Percentiles rank a stretch among this genome's conserved stretches.
phyloP scores from a whole-genome alignment of 2,797 vertebrate species.

The Chaenodraco wilsoni region DNA sequence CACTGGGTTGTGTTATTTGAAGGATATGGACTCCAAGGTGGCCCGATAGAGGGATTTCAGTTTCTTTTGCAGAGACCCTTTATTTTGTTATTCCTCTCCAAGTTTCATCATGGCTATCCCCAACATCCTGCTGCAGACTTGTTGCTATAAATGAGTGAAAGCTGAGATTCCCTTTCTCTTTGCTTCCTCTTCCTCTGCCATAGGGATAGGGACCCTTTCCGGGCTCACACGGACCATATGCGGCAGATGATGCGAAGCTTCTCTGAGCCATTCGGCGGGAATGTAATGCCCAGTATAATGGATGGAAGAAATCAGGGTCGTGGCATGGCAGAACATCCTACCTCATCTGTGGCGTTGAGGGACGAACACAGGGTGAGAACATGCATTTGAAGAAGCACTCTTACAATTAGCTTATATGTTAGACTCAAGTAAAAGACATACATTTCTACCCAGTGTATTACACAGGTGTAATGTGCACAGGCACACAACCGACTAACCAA shows the following conservation, averaged over 20 bases:
- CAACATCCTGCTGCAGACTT: background rate
- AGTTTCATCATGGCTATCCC: background rate
- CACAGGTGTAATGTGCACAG: background rate
- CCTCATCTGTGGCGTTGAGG: conserved; percentile 65
- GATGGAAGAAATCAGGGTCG: conserved; percentile 70
- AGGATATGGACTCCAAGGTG: conserved; percentile 19
- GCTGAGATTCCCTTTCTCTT: background rate
- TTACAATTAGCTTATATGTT: conserved; percentile 1
- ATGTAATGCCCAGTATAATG: conserved; percentile 80
- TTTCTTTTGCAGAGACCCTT: background rate
- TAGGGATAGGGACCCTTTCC: conserved; percentile 93
- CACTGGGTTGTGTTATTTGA: conserved; percentile 14
- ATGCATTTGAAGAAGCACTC: conserved; percentile 3
- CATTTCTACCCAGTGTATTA: background rate
- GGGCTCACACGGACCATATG: conserved; percentile 87
- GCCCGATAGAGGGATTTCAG: background rate
- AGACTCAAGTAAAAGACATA: background rate
- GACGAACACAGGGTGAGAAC: conserved; percentile 84
- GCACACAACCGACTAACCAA: conserved; percentile 6
- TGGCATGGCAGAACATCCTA: conserved; percentile 38
- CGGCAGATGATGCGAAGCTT: conserved; percentile 89
- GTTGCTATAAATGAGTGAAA: background rate
- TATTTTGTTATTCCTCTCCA: background rate
- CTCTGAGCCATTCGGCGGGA: conserved; percentile 86
- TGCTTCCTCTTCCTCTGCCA: conserved; percentile 40